Evolutionary conservation across 2,113 vertebrate species (phyloP).

Genomic region (Istiophorus platypterus): DNA sequence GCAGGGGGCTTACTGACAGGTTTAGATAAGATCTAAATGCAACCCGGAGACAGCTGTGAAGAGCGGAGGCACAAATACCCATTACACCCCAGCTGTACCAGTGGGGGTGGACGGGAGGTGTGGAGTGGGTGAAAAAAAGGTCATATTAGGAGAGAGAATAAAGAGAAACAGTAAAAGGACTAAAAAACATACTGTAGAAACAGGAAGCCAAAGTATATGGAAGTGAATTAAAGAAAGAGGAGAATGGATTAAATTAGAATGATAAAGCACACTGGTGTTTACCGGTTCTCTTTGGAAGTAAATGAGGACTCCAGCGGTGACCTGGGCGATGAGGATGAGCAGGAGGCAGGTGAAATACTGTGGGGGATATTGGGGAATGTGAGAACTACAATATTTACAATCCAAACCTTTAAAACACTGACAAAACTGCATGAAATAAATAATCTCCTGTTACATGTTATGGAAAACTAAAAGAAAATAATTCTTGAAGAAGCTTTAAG

Average conservation of each 20-base stretch:
- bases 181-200: background rate
- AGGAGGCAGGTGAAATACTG: conserved; percentile 94
- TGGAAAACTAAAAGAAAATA: background rate
- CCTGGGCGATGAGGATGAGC: conserved; percentile 90
- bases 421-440: background rate
- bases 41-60: conserved; percentile 29
- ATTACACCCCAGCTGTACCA: background rate
- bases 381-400: background rate
- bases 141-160: background rate
- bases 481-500: background rate
- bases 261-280: background rate
- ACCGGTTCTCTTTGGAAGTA: conserved; percentile 90
- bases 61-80: background rate
- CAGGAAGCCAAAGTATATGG: background rate
- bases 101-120: background rate
- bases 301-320: conserved; percentile 89
- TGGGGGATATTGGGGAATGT: background rate
- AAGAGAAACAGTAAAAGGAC: background rate
- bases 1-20: background rate
- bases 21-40: conserved; percentile 2
- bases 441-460: background rate
- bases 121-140: background rate
- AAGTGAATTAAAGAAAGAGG: background rate
- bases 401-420: background rate
- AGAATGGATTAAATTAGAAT: background rate